Base-by-base conservation (phyloP, 1,140 invertebrate species). In the Tribolium madens region DNA sequence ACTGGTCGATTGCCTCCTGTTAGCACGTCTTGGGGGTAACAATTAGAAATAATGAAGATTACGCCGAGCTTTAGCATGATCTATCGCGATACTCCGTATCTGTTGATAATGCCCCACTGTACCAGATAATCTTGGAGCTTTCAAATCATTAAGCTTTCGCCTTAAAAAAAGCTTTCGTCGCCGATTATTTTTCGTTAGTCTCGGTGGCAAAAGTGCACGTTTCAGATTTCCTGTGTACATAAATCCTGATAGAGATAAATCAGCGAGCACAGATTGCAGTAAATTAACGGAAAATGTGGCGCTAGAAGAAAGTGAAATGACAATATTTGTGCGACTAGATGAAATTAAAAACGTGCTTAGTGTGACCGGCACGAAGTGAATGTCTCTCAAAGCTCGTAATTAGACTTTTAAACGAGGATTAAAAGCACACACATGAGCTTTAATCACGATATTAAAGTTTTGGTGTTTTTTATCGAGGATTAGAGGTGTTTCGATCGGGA, bases 1-100 rank as follows among this genome's bases (percentile, higher is more conserved):
- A 14, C 36, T 81, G 80, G 53, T 13, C 33, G 64, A 50, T 15
- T 68, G 68, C 53, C 47, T 33, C 68, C 72, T 52, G 53, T 76
- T 79, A 71, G 81, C 81, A 81, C 79, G 78, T 82, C 70, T 64
- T 78, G 71, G 47, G 78, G 78, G 57, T 75, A 72, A 81, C 81
- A 83, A 83, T 83, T 82, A 82, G 82, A 79, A 83, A 78, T 83
- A 83, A 83, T 82, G 81, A 78, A 80, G 80, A 81, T 81, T 79
- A 78, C 79, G 42, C 50, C 68, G 26, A 42, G 78, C 73, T 71
- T 79, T 79, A 81, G 77, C 75, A 81, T 81, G 79, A 81, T 81
- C 64, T 77, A 81, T 68, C 53, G 53, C 75, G 47, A 26, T 26
- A 50, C 52, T 71, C 72, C 52, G 74, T 80, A 79, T 80, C 64